Conservation (phyloP, 1,140 invertebrate species). For the Anastrepha ludens region DNA sequence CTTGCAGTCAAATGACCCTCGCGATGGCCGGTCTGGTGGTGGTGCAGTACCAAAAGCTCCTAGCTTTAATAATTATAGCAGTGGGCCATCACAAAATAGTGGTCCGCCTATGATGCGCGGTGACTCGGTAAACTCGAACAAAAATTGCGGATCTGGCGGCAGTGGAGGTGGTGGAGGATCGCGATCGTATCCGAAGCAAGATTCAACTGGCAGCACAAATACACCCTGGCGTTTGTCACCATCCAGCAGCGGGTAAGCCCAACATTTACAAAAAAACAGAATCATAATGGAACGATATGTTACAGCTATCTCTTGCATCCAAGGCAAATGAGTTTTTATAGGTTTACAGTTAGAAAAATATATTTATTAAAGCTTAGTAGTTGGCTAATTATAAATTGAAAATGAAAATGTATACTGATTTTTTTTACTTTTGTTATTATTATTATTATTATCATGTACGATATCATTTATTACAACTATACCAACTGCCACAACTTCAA, state of each 20-base stretch:
- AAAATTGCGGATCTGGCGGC: slow-evolving; percentile 59
- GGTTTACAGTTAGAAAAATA: background rate
- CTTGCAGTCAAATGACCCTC: slow-evolving; percentile 77
- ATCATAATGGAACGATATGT: no score
- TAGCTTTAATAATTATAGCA: slow-evolving; percentile 89
- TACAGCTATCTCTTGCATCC: background rate
- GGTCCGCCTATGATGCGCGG: slow-evolving; percentile 74
- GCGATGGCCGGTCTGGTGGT: slow-evolving; percentile 69
- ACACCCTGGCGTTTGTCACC: slow-evolving; percentile 84
- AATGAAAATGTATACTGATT: slow-evolving; percentile 33
- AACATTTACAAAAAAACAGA: background rate
- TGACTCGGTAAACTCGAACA: slow-evolving; percentile 73
- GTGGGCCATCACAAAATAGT: slow-evolving; percentile 67
- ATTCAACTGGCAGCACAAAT: slow-evolving; percentile 81
- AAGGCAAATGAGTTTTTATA: background rate
- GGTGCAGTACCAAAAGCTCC: slow-evolving; percentile 87
- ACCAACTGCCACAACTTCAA: slow-evolving; percentile 34
- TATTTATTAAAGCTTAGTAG: background rate
- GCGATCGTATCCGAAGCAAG: slow-evolving; percentile 83
- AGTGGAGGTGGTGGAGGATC: slow-evolving; percentile 64
- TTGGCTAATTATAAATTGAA: background rate
- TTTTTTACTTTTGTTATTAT: background rate
- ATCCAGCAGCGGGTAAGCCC: slow-evolving; percentile 86
- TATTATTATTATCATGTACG: background rate
- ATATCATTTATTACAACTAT: slow-evolving; percentile 10